Evolutionary conservation across 2,113 vertebrate genomes (phyloP).

Genomic region (Urocynchramus pylzowi): DNA sequence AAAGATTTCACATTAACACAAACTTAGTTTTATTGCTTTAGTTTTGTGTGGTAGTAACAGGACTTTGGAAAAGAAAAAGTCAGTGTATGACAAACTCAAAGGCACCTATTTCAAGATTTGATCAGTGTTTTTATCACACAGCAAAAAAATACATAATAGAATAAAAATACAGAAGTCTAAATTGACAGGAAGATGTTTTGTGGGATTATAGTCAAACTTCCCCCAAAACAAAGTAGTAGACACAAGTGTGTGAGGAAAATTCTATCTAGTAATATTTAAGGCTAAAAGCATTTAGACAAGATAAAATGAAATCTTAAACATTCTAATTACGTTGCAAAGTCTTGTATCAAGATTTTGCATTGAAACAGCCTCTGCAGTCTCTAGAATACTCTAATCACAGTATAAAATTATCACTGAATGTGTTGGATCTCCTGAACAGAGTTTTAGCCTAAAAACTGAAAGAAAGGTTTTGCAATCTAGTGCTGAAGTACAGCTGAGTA

Average conservation of each 20-base stretch:
- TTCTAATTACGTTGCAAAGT: not conserved
- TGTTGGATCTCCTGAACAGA: not conserved
- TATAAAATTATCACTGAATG: not conserved
- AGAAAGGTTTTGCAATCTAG: not conserved
- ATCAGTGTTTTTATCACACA: not conserved
- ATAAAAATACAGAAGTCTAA: not conserved
- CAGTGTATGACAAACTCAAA: not conserved
- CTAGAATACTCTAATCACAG: not conserved
- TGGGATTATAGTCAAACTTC: not conserved
- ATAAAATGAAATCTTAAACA: not conserved
- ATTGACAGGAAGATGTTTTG: not conserved
- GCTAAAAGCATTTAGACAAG: not conserved
- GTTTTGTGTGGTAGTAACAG: not conserved
- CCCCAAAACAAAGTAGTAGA: not conserved
- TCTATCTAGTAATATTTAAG: not conserved
- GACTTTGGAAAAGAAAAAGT: not conserved
- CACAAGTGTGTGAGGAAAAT: not conserved
- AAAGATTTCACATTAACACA: not conserved
- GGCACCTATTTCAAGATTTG: not conserved
- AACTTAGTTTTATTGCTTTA: not conserved
- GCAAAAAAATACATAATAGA: not conserved
- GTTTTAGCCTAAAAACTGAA: not conserved
- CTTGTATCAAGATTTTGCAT: not conserved
- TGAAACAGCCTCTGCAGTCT: not conserved
- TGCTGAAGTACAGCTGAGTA: not conserved